These are phyloP conservation scores for Xiphophorus hellerii DNA, from an alignment of 2,113 vertebrate species.

Conservation along the genomic window DNA sequence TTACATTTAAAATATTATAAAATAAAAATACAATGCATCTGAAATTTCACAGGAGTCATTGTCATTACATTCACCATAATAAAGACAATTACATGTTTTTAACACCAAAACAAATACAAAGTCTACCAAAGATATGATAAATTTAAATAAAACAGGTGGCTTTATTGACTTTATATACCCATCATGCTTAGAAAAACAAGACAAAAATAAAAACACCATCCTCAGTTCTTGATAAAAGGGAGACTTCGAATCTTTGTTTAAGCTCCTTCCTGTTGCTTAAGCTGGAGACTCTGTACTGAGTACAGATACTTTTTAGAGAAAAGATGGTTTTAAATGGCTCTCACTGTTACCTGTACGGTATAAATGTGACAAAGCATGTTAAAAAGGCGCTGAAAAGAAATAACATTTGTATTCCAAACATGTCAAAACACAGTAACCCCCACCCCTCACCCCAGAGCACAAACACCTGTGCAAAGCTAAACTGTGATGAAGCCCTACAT, in stretches of 20 bases:
- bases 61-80: conserved; percentile 84
- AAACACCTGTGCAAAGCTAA: conserved; percentile 63
- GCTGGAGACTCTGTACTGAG: conserved; percentile 97
- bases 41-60: conserved; percentile 83
- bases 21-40: conserved; percentile 84
- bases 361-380: conserved; percentile 99
- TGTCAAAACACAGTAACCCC: conserved; percentile 63
- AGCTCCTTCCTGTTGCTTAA: conserved; percentile 96
- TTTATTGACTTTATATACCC: conserved; percentile 61
- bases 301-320: conserved; percentile 99
- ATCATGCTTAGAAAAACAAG: conserved; percentile 80
- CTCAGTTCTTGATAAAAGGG: conserved; percentile 90
- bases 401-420: conserved; percentile 81
- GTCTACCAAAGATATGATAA: conserved; percentile 63
- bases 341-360: conserved; percentile 99
- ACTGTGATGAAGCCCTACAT: conserved; percentile 16
- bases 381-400: conserved; percentile 91
- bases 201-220: conserved; percentile 75
- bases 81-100: conserved; percentile 37
- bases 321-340: conserved; percentile 99
- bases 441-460: conserved; percentile 19
- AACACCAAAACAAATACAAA: conserved; percentile 42
- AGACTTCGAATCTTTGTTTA: conserved; percentile 96
- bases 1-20: conserved; percentile 4
- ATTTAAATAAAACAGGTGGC: conserved; percentile 55